A percentile compares a stretch with the other conserved stretches of the same genome.
phyloP scores from a whole-genome alignment of 2,797 vertebrate species.

The Halcyon chelicuti region DNA sequence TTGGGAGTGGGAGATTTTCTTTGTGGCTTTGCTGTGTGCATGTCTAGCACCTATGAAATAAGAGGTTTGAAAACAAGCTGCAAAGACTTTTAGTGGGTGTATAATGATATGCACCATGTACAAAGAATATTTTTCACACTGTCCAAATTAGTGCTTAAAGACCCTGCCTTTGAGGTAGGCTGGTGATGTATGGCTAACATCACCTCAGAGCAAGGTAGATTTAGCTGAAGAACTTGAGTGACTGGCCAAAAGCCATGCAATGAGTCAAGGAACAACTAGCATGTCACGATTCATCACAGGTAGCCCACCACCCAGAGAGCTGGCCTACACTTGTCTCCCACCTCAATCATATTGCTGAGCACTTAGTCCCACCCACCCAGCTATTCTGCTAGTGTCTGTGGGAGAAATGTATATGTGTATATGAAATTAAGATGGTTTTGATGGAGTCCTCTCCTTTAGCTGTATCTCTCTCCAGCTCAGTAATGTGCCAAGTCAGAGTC shows the following conservation, averaged over 20 bases:
- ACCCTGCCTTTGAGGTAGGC: neutral
- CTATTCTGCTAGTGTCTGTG: neutral
- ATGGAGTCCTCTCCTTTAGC: neutral
- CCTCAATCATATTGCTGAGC: neutral
- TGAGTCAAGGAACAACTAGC: neutral
- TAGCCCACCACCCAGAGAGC: neutral
- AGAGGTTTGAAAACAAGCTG: neutral
- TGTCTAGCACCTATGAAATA: neutral
- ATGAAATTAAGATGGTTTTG: neutral
- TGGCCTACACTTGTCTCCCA: conserved; percentile 30
- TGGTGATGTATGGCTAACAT: neutral
- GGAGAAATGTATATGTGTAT: neutral
- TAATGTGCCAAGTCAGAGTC: neutral
- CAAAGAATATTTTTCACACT: neutral
- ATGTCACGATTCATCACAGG: neutral
- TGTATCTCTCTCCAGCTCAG: neutral
- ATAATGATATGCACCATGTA: neutral
- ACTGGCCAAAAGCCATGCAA: neutral
- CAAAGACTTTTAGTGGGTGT: neutral
- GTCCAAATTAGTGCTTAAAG: neutral
- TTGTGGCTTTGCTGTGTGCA: neutral
- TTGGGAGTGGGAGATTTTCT: neutral
- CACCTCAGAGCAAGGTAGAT: neutral
- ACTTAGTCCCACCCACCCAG: neutral
- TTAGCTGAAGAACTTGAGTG: neutral